Conservation (phyloP, 2,888 invertebrate species). For the Drosophila demipolita region DNA sequence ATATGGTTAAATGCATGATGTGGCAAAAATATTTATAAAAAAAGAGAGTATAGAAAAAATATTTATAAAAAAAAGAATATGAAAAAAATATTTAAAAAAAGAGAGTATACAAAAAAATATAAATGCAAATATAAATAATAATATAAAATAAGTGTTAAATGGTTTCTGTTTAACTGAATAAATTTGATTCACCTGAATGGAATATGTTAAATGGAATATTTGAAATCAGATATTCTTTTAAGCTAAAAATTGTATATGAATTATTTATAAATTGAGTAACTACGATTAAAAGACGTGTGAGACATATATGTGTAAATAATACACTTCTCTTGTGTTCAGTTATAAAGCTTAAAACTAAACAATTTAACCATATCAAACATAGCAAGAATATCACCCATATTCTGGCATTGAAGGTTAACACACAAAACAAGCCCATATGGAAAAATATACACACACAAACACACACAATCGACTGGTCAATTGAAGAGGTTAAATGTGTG, state of each 20-base stretch:
- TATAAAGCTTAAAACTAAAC: background rate
- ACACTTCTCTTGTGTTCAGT: background rate
- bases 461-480: slow-evolving; percentile 56
- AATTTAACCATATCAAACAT: background rate
- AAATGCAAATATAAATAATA: too few relatives aligned
- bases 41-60: too few relatives aligned
- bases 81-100: too few relatives aligned
- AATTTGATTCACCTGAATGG: too few relatives aligned
- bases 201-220: too few relatives aligned
- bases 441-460: slow-evolving; percentile 10
- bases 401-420: slow-evolving; percentile 63
- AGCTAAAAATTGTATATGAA: too few relatives aligned
- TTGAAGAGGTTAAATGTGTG: slow-evolving; percentile 74
- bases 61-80: background rate
- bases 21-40: background rate
- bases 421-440: slow-evolving; percentile 8
- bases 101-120: too few relatives aligned
- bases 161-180: too few relatives aligned
- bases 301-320: background rate
- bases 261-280: background rate
- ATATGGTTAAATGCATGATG: background rate
- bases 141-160: too few relatives aligned
- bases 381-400: slow-evolving; percentile 9
- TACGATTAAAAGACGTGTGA: background rate
- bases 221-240: too few relatives aligned